phyloP scores from a whole-genome alignment of 2,113 vertebrate genomes.

The Ammodytes marinus region DNA sequence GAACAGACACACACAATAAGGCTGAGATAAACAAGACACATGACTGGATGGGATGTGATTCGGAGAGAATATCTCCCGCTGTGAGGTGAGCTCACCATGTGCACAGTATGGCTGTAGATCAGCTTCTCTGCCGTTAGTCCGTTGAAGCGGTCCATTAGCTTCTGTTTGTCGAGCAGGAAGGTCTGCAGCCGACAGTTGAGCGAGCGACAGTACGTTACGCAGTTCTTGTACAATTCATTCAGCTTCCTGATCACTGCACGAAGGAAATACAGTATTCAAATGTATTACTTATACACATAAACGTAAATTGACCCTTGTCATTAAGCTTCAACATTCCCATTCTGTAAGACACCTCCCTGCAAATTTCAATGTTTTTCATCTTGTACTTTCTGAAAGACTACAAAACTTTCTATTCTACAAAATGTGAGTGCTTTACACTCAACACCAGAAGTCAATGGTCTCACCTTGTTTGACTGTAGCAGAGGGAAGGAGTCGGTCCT shows the following conservation, averaged over 20 bases:
- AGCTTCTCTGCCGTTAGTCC: slow-evolving; percentile 94
- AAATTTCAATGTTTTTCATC: not conserved
- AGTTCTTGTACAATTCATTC: slow-evolving; percentile 94
- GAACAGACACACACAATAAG: slow-evolving; percentile 15
- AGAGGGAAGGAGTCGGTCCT: slow-evolving; percentile 90
- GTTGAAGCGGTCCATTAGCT: slow-evolving; percentile 93
- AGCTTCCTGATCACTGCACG: slow-evolving; percentile 90
- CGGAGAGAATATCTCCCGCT: not conserved
- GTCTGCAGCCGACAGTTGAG: slow-evolving; percentile 91
- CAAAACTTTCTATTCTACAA: slow-evolving; percentile 4
- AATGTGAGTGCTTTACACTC: slow-evolving; percentile 1
- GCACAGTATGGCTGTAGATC: slow-evolving; percentile 93
- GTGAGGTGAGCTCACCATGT: slow-evolving; percentile 87
- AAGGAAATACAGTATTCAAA: slow-evolving; percentile 17
- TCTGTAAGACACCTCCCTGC: not conserved
- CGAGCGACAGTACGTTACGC: slow-evolving; percentile 91
- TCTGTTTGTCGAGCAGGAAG: slow-evolving; percentile 95
- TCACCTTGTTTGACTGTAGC: slow-evolving; percentile 94
- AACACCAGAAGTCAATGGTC: slow-evolving; percentile 12
- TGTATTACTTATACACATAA: not conserved
- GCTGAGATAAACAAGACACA: not conserved
- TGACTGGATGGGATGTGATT: not conserved
- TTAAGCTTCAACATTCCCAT: not conserved
- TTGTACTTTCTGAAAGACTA: not conserved
- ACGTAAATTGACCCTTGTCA: not conserved